A percentile compares a stretch with the other conserved stretches of the same genome.
Evolutionary conservation across 2,888 invertebrate species (phyloP).

Genomic region (Epirrhoe alternata): DNA sequence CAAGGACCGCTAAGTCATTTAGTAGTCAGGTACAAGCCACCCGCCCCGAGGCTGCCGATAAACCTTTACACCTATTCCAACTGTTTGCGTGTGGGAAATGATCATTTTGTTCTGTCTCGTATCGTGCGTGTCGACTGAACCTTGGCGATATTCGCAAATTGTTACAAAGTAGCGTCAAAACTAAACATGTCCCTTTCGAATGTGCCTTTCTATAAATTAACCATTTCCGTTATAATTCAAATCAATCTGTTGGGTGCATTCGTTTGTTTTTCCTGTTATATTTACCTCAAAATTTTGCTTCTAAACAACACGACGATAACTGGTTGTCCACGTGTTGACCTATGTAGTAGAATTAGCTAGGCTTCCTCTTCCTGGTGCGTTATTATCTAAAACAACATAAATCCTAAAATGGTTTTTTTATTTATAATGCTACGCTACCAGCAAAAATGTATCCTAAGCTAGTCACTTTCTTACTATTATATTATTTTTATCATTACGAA

Average conservation of each 20-base stretch:
- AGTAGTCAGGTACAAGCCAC: slow-evolving; percentile 67
- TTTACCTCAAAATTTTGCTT: slow-evolving; percentile 9
- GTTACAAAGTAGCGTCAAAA: slow-evolving; percentile 22
- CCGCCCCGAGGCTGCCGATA: slow-evolving; percentile 56
- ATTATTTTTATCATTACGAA: slow-evolving; percentile 1
- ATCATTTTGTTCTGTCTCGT: slow-evolving; percentile 56
- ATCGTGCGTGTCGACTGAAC: slow-evolving; percentile 39
- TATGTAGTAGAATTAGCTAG: not conserved
- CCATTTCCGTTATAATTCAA: slow-evolving; percentile 19
- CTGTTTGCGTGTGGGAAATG: slow-evolving; percentile 64
- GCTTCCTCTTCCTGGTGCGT: slow-evolving; percentile 29
- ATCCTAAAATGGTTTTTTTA: not conserved
- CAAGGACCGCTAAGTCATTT: slow-evolving; percentile 71
- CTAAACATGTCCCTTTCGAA: slow-evolving; percentile 15
- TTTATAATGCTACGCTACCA: too few relatives aligned
- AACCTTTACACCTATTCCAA: slow-evolving; percentile 54
- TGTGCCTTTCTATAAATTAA: slow-evolving; percentile 21
- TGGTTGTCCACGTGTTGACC: slow-evolving; percentile 6
- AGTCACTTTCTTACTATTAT: too few relatives aligned
- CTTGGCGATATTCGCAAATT: slow-evolving; percentile 41
- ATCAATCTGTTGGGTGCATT: slow-evolving; percentile 3
- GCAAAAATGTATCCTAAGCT: too few relatives aligned
- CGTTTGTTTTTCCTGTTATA: slow-evolving; percentile 16
- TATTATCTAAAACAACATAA: not conserved
- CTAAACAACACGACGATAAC: slow-evolving; percentile 19